A percentile compares a stretch with the other conserved stretches of the same genome.
Conservation (phyloP, 2,888 invertebrate species). For the Agrotis puta region DNA sequence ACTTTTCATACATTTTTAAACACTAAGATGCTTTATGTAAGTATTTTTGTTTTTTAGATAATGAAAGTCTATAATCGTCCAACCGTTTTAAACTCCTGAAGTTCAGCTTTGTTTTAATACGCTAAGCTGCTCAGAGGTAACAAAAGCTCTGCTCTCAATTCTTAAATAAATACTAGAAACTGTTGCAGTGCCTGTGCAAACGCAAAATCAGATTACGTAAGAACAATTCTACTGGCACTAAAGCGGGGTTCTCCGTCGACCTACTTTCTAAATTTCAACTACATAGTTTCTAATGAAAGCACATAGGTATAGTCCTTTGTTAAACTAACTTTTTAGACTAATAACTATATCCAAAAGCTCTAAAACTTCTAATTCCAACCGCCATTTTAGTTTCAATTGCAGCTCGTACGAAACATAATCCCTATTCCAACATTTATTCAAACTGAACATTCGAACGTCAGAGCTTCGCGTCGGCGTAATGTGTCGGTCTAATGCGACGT, state of each 20-base stretch:
- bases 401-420: conserved; percentile 36
- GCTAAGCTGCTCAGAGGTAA: neutral
- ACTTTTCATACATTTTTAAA: too few species aligned
- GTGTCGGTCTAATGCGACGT: conserved; percentile 39
- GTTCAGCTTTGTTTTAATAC: neutral
- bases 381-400: conserved; percentile 25
- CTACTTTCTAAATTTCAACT: conserved; percentile 12
- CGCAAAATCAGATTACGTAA: conserved; percentile 7
- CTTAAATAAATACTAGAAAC: conserved; percentile 14
- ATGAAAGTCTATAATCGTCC: too few species aligned
- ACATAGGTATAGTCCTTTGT: neutral
- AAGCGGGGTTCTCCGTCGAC: neutral
- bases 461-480: conserved; percentile 26
- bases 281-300: neutral
- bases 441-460: conserved; percentile 33
- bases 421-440: conserved; percentile 40
- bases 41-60: too few species aligned
- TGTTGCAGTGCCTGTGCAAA: conserved; percentile 16
- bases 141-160: neutral
- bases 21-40: too few species aligned
- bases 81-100: too few species aligned
- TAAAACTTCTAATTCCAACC: conserved; percentile 9
- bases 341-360: conserved; percentile 23
- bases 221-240: conserved; percentile 2
- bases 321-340: conserved; percentile 6